Conservation (phyloP, 2,888 invertebrate genomes). For the Drosophila mayaguana region DNA sequence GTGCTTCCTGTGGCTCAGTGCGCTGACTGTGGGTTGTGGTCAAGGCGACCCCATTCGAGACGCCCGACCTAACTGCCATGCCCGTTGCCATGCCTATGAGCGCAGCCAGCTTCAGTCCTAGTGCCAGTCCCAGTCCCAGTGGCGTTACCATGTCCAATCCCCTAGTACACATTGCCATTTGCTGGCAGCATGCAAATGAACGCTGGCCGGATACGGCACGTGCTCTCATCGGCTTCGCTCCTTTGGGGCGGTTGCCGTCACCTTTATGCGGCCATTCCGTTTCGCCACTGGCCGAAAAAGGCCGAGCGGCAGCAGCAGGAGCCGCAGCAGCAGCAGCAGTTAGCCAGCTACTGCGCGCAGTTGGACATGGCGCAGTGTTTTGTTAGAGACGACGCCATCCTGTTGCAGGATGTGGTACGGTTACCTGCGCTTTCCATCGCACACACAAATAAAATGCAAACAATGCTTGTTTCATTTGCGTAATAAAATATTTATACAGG, state of each 20-base stretch:
- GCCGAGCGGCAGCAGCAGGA: constrained; percentile 1
- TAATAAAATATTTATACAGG: constrained; percentile 79
- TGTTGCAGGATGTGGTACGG: constrained; percentile 58
- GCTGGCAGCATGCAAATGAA: constrained; percentile 59
- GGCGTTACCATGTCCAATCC: constrained; percentile 10
- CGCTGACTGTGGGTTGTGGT: constrained; percentile 29
- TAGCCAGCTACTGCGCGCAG: constrained; percentile 18
- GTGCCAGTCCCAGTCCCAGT: constrained; percentile 2
- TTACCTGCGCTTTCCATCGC: constrained; percentile 40
- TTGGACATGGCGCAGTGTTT: constrained; percentile 28
- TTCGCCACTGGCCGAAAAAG: constrained; percentile 28
- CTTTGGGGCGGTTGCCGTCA: constrained; percentile 35
- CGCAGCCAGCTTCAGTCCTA: not conserved
- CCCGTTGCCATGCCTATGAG: constrained; percentile 1
- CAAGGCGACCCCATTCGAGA: constrained; percentile 18
- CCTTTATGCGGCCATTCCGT: constrained; percentile 59
- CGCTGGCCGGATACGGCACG: constrained; percentile 54
- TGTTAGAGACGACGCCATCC: constrained; percentile 37
- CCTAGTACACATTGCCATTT: constrained; percentile 21
- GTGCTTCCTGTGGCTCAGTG: constrained; percentile 35
- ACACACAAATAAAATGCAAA: constrained; percentile 73
- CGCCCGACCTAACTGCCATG: not conserved
- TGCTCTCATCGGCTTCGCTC: constrained; percentile 42
- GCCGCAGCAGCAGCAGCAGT: not conserved
- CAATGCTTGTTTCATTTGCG: constrained; percentile 79